Evolutionary conservation across 2,888 invertebrate species (phyloP).

Genomic region (Biston stratarius): DNA sequence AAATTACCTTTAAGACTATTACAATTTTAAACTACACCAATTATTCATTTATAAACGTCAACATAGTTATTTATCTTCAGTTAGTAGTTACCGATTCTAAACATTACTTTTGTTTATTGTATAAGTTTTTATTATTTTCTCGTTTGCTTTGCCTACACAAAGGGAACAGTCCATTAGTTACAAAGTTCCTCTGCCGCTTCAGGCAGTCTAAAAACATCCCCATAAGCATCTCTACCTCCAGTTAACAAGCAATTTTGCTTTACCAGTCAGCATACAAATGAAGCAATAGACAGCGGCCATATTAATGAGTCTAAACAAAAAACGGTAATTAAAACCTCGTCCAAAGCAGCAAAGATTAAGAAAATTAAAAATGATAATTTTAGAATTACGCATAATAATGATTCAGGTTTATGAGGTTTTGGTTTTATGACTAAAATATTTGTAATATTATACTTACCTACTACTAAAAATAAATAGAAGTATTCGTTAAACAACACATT

Average conservation of each 20-base stretch:
- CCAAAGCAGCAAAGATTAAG: slow-evolving; percentile 33
- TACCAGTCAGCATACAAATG: slow-evolving; percentile 47
- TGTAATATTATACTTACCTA: too few relatives aligned
- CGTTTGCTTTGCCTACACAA: neutral
- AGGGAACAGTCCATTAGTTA: slow-evolving; percentile 8
- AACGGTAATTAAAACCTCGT: slow-evolving; percentile 51
- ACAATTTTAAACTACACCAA: too few relatives aligned
- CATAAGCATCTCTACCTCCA: slow-evolving; percentile 10
- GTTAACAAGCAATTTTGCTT: slow-evolving; percentile 35
- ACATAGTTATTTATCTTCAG: too few relatives aligned
- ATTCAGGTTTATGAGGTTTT: too few relatives aligned
- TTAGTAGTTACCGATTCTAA: too few relatives aligned
- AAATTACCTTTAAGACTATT: too few relatives aligned
- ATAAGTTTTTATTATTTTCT: neutral
- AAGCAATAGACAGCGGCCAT: slow-evolving; percentile 49
- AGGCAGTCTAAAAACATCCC: slow-evolving; percentile 6
- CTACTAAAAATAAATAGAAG: too few relatives aligned
- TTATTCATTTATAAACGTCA: too few relatives aligned
- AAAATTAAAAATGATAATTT: slow-evolving; percentile 4
- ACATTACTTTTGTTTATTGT: too few relatives aligned
- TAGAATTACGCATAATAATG: too few relatives aligned
- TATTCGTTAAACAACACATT: too few relatives aligned
- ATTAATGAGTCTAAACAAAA: slow-evolving; percentile 55
- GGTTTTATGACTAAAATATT: too few relatives aligned
- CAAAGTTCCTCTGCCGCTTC: slow-evolving; percentile 1